Conservation (phyloP, 2,797 vertebrate species). For the Pteronotus mesoamericanus region DNA sequence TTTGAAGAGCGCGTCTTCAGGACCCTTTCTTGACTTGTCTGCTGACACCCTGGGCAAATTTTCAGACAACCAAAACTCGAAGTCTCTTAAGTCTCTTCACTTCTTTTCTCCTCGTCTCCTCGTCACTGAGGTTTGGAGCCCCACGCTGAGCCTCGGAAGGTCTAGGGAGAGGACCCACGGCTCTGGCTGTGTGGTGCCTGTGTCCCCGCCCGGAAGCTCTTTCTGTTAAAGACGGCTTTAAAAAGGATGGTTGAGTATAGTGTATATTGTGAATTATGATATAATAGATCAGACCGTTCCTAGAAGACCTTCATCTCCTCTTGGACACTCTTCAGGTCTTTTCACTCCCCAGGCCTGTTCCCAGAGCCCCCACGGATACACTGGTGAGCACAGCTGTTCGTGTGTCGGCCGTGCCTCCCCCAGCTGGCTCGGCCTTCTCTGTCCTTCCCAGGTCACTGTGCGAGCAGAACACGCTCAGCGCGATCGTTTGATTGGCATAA, state of each 20-base stretch:
- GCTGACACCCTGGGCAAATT: neutral
- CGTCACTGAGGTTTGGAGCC: neutral
- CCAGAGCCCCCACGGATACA: neutral
- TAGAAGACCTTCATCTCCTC: neutral
- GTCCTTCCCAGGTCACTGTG: neutral
- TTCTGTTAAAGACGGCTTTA: neutral
- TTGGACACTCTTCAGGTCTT: neutral
- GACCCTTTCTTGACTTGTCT: neutral
- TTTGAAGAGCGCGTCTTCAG: neutral
- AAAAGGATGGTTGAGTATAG: neutral
- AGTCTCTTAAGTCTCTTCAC: neutral
- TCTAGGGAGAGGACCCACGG: neutral
- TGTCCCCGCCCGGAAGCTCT: neutral
- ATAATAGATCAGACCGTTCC: neutral
- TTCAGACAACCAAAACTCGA: neutral
- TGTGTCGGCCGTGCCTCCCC: neutral
- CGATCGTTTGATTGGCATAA: fast-evolving
- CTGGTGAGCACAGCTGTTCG: neutral
- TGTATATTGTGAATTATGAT: neutral
- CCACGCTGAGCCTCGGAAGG: no score
- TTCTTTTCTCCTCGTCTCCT: neutral
- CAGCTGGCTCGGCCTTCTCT: no score
- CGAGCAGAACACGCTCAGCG: no score
- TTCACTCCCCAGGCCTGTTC: neutral
- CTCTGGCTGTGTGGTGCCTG: neutral